Evolutionary conservation across 2,888 invertebrate genomes (phyloP).

Genomic region (Dinocampus coccinellae): DNA sequence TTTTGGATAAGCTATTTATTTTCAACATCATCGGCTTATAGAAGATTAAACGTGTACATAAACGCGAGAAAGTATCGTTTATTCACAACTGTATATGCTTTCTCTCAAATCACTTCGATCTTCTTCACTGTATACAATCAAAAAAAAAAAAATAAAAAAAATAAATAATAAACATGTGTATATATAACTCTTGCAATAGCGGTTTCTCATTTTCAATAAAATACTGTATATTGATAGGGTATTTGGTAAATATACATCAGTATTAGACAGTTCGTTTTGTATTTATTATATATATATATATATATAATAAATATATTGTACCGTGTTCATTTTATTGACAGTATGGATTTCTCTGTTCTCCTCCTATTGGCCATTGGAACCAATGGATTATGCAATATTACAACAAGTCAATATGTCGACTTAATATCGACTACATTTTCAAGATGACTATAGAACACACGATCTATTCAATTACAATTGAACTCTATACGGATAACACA

Average conservation of each 20-base stretch:
- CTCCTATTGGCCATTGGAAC: conserved; percentile 54
- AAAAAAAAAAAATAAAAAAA: no score
- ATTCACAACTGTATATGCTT: conserved; percentile 14
- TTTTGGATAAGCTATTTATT: conserved; percentile 11
- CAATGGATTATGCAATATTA: conserved; percentile 57
- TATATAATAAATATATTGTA: no score
- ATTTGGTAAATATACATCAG: conserved; percentile 33
- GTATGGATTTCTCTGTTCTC: conserved; percentile 55
- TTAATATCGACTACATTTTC: background rate
- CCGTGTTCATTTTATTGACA: conserved; percentile 55
- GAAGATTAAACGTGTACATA: conserved; percentile 7
- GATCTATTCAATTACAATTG: conserved; percentile 39
- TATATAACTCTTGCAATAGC: conserved; percentile 8
- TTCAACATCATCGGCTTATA: conserved; percentile 13
- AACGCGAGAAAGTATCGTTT: conserved; percentile 26
- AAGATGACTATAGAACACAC: conserved; percentile 7
- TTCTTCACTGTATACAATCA: background rate
- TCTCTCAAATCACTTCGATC: conserved; percentile 15
- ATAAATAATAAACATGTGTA: conserved; percentile 1
- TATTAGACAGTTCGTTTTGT: conserved; percentile 10
- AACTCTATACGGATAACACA: no score
- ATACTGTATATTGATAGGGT: conserved; percentile 23
- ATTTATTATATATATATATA: no score
- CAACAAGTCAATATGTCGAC: conserved; percentile 42
- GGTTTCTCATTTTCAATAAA: conserved; percentile 9